A percentile compares a stretch with the other conserved stretches of the same genome.
Evolutionary conservation across 1,140 invertebrate genomes (phyloP).

Genomic region (Wiebesia pumilae): DNA sequence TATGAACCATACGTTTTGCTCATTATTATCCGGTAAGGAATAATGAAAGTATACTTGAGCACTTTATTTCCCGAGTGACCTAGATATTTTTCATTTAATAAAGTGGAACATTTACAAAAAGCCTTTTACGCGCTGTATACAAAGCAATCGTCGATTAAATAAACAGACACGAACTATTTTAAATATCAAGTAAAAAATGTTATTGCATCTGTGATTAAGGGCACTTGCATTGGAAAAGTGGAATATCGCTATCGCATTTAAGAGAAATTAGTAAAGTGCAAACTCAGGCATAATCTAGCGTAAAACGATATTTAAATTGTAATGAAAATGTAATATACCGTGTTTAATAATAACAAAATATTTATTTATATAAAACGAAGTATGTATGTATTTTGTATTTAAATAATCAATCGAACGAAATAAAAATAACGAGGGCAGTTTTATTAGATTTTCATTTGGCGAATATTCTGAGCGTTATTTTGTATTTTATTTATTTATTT

Average conservation of each 20-base stretch:
- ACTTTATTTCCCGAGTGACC: too few relatives aligned
- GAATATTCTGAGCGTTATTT: too few relatives aligned
- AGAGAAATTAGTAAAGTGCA: too few relatives aligned
- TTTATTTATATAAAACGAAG: background rate
- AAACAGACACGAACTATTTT: background rate
- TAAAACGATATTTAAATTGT: background rate
- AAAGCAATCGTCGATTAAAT: background rate
- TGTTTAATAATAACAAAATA: background rate
- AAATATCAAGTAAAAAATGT: constrained; percentile 6
- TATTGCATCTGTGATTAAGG: background rate
- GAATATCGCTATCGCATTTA: background rate
- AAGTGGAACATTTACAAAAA: too few relatives aligned
- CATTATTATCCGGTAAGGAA: background rate
- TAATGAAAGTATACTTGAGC: background rate
- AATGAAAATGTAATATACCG: background rate
- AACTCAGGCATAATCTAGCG: too few relatives aligned
- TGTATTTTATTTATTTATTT: too few relatives aligned
- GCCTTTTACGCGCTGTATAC: too few relatives aligned
- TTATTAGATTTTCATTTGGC: background rate
- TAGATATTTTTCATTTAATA: too few relatives aligned
- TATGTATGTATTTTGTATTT: background rate
- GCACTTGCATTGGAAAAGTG: constrained; percentile 20
- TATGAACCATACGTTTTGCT: background rate
- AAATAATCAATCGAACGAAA: background rate
- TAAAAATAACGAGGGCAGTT: background rate